Base-by-base conservation (phyloP, 2,888 invertebrate species). In the Noctua comes region DNA sequence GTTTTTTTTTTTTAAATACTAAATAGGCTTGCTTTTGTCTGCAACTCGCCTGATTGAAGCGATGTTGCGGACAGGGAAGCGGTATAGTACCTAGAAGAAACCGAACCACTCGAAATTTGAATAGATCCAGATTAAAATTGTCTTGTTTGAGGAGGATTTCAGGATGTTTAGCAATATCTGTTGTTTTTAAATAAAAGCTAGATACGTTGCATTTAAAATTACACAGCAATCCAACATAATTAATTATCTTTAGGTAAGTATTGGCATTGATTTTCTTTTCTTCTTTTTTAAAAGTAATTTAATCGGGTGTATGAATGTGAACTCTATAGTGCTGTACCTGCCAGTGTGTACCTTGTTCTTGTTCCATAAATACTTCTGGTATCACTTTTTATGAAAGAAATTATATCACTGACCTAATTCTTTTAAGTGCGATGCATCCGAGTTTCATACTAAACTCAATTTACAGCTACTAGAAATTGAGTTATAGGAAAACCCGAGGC, bases 401-500 rank as follows among this genome's bases (percentile, higher is more conserved):
- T 59, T 16, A 6, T 16, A 27, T 59, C 40, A 5, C 11, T 54
- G 59, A 16, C 77, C 78, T 68, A 24, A 24, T 68, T 62, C 0
- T 51, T 54, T 76, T 43, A 69, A 27, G 21, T 51, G 51, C 48
- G 7, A 51, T 69, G 40, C 84, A 70, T 69, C 31, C 84, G 18
- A 84, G 36, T 84, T 84, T 18, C 8, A 79, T 59, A 18, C 65
- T 51, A 65, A 79, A 70, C 43, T 84, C 36, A 68, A 46, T 70
- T 84, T 16, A 1, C 59, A 79, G 43, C 18, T 31, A 24, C 69
- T 66, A 66, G 27, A 54, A 79, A 80, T 79, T 54, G 79, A 70
- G 66, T 79, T 79, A 70, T 66, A 59, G 51, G 51, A 84, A 79
- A 84, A 79, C 43, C 24, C 51, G 57, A n/a, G 0, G 80, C 59